phyloP scores from a whole-genome alignment of 2,888 invertebrate species.

The Agriopis leucophaearia region DNA sequence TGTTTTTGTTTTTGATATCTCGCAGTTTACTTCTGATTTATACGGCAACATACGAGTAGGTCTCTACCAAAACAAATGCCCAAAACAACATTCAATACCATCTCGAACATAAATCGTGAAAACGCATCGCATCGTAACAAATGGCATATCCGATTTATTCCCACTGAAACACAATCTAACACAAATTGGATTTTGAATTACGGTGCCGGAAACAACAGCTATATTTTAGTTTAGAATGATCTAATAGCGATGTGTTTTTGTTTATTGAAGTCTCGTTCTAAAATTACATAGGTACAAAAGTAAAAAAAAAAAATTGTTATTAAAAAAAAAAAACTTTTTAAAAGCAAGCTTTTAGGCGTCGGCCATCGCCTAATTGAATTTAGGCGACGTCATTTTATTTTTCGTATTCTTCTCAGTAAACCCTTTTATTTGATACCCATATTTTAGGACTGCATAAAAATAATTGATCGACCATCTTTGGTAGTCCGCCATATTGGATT shows the following conservation, averaged over 20 bases:
- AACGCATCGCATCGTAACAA: slow-evolving; percentile 64
- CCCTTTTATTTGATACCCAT: too few relatives aligned
- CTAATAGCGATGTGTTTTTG: slow-evolving; percentile 44
- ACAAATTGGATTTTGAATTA: slow-evolving; percentile 82
- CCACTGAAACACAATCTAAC: slow-evolving; percentile 73
- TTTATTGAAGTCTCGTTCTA: slow-evolving; percentile 26
- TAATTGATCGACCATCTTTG: too few relatives aligned
- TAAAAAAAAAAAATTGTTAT: too few relatives aligned
- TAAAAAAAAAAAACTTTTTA: background rate
- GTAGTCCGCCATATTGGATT: too few relatives aligned
- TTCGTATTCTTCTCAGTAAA: too few relatives aligned
- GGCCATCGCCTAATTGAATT: too few relatives aligned
- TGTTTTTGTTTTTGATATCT: too few relatives aligned
- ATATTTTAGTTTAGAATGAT: slow-evolving; percentile 53
- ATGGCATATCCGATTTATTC: slow-evolving; percentile 74
- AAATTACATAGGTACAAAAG: slow-evolving; percentile 11
- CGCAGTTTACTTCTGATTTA: slow-evolving; percentile 2
- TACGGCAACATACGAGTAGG: slow-evolving; percentile 4
- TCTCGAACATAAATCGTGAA: slow-evolving; percentile 66
- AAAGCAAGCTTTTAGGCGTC: background rate
- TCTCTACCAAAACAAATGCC: slow-evolving; percentile 42
- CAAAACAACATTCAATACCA: slow-evolving; percentile 67
- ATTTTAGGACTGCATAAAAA: too few relatives aligned
- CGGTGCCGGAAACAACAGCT: slow-evolving; percentile 61
- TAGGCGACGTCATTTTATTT: too few relatives aligned